Evolutionary conservation across 2,797 vertebrate species (phyloP), one percentile per base, ranked within the genome.

Genomic region (Lithobates pipiens): DNA sequence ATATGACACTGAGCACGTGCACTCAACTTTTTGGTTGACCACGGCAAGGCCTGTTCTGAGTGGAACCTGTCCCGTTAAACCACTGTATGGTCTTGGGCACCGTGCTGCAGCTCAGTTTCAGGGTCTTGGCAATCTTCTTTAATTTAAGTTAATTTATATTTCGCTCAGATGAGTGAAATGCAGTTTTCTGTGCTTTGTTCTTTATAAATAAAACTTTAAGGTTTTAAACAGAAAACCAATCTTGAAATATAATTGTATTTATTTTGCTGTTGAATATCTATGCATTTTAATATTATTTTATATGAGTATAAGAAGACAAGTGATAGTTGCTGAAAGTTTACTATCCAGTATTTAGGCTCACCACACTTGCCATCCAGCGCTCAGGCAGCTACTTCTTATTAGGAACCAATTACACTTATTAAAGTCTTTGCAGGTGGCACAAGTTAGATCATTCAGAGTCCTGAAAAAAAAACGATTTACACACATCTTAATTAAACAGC

Each of bases 401-500:
- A 77, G 82, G 80, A 86, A 72, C 54, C 76, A 82, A 82, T 82
- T 82, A 82, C 68, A 67, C 16, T 36, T 82, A 82, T 65, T 57
- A 82, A 86, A 76, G 79, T 63, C 67, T 65, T 86, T 86, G 80
- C 74, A 86, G 85, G 85, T 86, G 79, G 75, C 44, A 73, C 29
- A 67, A 65, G 68, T 73, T 77, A 18, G 70, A 73, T 54, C 65
- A 77, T 82, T 82, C 54, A 72, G 67, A 42, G 2, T 7, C 79
- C 16, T n/a, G 23, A 65, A 67, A 82, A 82, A 82, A 82, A 82
- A 69, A 71, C 21, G 27, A 65, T 72, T 77, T 71, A 72, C 65
- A 86, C 75, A 86, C 85, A 68, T 86, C 68, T 86, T 86, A 82
- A 86, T 86, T 86, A 82, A 81, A 73, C 71, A 13, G 68, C 42